These are phyloP conservation scores for Anneissia japonica DNA, from an alignment of 35 echinoderm and acorn worm genomes.

Conservation along the genomic window DNA sequence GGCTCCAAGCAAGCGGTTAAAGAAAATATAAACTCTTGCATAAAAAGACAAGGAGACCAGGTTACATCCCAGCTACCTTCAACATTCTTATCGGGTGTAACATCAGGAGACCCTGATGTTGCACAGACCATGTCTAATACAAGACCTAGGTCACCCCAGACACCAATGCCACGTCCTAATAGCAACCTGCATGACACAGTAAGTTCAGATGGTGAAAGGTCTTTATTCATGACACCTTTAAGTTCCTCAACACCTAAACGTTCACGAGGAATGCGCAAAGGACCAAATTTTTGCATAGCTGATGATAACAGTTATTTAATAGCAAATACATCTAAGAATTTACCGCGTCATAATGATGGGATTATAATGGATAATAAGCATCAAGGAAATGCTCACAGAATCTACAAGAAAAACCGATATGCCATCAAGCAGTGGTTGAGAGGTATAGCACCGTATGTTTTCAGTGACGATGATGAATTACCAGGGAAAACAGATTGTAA, in stretches of 20 bases:
- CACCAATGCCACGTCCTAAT: not conserved
- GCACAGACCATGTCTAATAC: not conserved
- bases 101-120: not conserved
- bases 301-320: not conserved
- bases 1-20: not conserved
- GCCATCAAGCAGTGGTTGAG: not conserved
- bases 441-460: not conserved
- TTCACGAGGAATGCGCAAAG: not conserved
- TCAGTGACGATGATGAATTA: not conserved
- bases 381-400: no score
- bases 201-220: not conserved
- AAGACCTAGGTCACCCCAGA: not conserved
- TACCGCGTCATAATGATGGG: not conserved
- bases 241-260: not conserved
- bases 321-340: not conserved
- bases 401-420: not conserved
- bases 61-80: not conserved
- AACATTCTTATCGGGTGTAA: no score
- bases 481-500: no score
- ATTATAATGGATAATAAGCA: not conserved
- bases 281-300: not conserved
- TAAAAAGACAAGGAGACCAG: not conserved
- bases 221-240: not conserved
- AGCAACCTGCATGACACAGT: not conserved
- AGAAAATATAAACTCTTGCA: no score